phyloP scores from a whole-genome alignment of 2,113 vertebrate species.

The Nibea coibor region DNA sequence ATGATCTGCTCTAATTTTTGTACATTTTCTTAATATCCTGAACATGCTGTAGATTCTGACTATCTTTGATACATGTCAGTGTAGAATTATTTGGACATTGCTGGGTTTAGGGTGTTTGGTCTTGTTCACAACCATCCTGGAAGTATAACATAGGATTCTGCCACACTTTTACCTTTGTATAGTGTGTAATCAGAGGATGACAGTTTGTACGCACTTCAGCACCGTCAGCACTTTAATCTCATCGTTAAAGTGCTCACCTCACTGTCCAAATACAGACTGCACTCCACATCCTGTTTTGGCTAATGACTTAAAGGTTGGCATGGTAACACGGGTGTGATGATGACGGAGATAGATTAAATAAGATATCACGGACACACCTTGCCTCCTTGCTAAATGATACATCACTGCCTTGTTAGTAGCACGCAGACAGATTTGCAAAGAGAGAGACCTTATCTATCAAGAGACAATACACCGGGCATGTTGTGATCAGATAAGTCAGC shows the following conservation, averaged over 20 bases:
- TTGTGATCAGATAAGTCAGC: slow-evolving; percentile 52
- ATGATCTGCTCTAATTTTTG: neutral
- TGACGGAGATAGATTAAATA: slow-evolving; percentile 24
- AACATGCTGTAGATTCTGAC: neutral
- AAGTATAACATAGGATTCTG: neutral
- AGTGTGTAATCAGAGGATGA: neutral
- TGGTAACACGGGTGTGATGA: slow-evolving; percentile 18
- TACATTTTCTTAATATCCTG: neutral
- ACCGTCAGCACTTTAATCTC: neutral
- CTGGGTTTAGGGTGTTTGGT: neutral
- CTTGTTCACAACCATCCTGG: neutral
- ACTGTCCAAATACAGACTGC: neutral
- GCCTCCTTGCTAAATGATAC: slow-evolving; percentile 31
- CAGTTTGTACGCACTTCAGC: neutral
- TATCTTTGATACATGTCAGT: neutral
- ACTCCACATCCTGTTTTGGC: slow-evolving; percentile 56
- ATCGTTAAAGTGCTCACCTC: neutral
- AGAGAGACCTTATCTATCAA: neutral
- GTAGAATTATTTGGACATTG: neutral
- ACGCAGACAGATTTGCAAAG: slow-evolving; percentile 1
- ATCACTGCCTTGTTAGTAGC: slow-evolving; percentile 8
- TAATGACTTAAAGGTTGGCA: slow-evolving; percentile 37
- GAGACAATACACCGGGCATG: slow-evolving; percentile 11
- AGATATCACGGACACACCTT: slow-evolving; percentile 22
- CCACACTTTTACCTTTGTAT: neutral